phyloP scores from a whole-genome alignment of 1,140 invertebrate species.

The Eueides isabella region DNA sequence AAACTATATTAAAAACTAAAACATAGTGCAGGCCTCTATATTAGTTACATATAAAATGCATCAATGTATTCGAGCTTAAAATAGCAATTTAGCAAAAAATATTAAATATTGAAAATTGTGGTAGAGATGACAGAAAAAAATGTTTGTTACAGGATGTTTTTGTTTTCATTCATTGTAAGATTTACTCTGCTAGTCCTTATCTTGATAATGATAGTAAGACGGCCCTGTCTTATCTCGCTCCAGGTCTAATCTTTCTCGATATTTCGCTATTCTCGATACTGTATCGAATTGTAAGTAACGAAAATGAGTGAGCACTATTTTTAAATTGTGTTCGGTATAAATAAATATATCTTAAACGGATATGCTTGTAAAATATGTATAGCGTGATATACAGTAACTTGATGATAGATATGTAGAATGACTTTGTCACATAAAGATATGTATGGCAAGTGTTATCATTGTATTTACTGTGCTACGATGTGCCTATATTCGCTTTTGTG shows the following conservation, averaged over 20 bases:
- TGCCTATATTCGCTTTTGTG: background rate
- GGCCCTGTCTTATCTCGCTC: background rate
- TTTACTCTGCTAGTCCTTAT: background rate
- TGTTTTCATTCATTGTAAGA: background rate
- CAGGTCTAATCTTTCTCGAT: background rate
- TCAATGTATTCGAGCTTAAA: background rate
- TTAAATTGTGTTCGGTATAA: background rate
- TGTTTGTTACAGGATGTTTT: background rate
- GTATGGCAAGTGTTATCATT: background rate
- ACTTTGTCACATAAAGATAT: constrained; percentile 9
- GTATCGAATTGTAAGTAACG: background rate
- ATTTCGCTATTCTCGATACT: background rate
- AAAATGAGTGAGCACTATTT: background rate
- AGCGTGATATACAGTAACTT: background rate
- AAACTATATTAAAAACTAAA: no score
- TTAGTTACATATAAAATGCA: no score
- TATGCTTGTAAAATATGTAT: background rate
- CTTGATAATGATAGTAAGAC: background rate
- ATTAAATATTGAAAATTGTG: background rate
- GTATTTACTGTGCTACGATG: background rate
- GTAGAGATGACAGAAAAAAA: no score
- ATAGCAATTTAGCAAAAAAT: background rate
- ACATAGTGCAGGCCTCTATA: no score
- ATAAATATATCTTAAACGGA: background rate
- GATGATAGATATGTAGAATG: background rate